Evolutionary conservation across 2,797 vertebrate species (phyloP), one percentile per base, ranked within the genome.

Genomic region (Bryconaethiops microstoma): DNA sequence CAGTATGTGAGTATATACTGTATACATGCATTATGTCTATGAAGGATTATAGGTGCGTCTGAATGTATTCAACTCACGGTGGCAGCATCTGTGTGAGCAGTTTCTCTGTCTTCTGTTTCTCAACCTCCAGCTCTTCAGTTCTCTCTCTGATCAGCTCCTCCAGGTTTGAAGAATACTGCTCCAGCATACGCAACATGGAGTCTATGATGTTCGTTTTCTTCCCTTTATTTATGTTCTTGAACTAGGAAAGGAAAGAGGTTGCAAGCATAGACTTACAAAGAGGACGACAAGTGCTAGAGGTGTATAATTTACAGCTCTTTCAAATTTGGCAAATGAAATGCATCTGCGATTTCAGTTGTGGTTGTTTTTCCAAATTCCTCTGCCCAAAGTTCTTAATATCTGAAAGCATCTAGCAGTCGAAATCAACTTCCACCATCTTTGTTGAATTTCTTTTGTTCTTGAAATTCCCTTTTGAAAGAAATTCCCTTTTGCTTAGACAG

Each of bases 61-160:
- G 52, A 3, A 16, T 54, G 21, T 76, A 4, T 21, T 35, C 60
- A 7, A 92, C 96, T 94, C 89, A 98, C 94, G 86, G 92, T 1
- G 96, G 96, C 23, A 99, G 91, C 96, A 98, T 97, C 88, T 98
- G 96, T 0, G 95, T 96, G 74, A 97, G 93, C 17, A 98, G 94
- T 79, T 95, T 97, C 87, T 97, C 96, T 0, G 95, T 98, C 93
- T 97, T 98, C 90, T 96, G 96, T 72, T 98, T 98, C 91, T 98
- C 97, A 7, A 95, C 87, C 90, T 99, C 97, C 82, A 99, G 91
- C 85, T 98, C 96, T 89, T 96, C 96, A 0, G 96, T 98, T 63
- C 95, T 39, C 86, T 98, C 96, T 0, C 92, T 83, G 90, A 98
- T 98, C 87, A 98, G 89, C 88, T 97, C 95, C 91, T 97, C 96